Conservation (phyloP, 2,888 invertebrate species). For the Gortyna flavago region DNA sequence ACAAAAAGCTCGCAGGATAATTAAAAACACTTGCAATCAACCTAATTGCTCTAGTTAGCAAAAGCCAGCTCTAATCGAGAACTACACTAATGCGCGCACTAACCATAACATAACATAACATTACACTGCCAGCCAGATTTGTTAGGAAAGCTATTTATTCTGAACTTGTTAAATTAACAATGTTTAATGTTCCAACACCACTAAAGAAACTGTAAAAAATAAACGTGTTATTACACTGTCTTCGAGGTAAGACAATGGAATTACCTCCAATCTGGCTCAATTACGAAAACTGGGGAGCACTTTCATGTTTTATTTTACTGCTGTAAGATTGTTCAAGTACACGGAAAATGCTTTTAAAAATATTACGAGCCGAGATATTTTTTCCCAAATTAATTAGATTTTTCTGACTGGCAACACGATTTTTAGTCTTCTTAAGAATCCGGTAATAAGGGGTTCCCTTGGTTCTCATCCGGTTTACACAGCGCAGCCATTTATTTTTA, state of each 20-base stretch:
- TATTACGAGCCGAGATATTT: slow-evolving; percentile 1
- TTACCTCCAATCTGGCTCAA: slow-evolving; percentile 54
- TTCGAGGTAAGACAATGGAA: slow-evolving; percentile 43
- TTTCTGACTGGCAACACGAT: neutral
- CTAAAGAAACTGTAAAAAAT: slow-evolving; percentile 36
- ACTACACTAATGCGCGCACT: slow-evolving; percentile 20
- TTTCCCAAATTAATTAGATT: neutral
- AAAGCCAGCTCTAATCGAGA: slow-evolving; percentile 4
- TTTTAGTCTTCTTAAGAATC: neutral
- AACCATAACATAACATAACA: too few species aligned
- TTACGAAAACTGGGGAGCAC: slow-evolving; percentile 53
- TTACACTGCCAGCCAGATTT: neutral
- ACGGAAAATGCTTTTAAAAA: slow-evolving; percentile 35
- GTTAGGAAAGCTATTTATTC: neutral
- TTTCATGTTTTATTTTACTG: slow-evolving; percentile 48
- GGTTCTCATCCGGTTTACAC: neutral
- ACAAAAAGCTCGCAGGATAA: neutral
- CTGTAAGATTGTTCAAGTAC: slow-evolving; percentile 33
- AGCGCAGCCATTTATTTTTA: neutral
- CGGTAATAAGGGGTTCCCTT: neutral
- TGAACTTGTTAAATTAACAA: slow-evolving; percentile 14
- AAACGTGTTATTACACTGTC: slow-evolving; percentile 38
- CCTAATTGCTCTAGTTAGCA: neutral
- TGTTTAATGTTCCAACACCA: slow-evolving; percentile 16
- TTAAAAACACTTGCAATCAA: slow-evolving; percentile 8